phyloP scores from a whole-genome alignment of 2,113 vertebrate species.

The Cnemophilus loriae region DNA sequence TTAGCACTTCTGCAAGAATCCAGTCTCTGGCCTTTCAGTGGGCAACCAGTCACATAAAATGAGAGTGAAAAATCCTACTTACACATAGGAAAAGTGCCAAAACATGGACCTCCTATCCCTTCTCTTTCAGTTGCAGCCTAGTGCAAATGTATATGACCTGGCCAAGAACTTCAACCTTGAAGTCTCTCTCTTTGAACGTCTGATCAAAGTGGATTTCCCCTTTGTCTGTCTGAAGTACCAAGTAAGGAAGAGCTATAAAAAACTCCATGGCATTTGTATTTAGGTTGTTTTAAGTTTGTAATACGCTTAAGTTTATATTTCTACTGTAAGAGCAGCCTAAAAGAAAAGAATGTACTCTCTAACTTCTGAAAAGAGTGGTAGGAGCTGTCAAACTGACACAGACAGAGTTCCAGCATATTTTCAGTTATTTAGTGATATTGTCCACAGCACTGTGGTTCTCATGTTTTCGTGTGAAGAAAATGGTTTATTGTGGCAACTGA shows the following conservation, averaged over 20 bases:
- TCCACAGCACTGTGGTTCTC: not conserved
- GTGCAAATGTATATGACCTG: slow-evolving; percentile 89
- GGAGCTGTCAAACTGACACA: not conserved
- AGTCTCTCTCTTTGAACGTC: slow-evolving; percentile 93
- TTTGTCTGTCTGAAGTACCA: slow-evolving; percentile 90
- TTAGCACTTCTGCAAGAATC: not conserved
- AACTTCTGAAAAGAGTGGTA: not conserved
- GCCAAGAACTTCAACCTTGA: slow-evolving; percentile 91
- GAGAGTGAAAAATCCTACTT: not conserved
- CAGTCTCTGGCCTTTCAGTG: not conserved
- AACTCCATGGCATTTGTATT: not conserved
- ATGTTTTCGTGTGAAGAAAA: not conserved
- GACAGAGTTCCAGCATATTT: not conserved
- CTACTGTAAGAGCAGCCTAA: not conserved
- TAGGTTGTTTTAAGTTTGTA: not conserved
- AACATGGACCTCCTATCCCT: not conserved
- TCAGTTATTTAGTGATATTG: not conserved
- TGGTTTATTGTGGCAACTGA: not conserved
- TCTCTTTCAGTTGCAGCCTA: slow-evolving; percentile 83
- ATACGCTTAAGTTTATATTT: not conserved
- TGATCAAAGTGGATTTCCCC: slow-evolving; percentile 84
- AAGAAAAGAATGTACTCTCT: not conserved
- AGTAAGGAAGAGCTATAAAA: slow-evolving; percentile 69
- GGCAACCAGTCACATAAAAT: not conserved
- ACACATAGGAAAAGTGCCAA: not conserved